Base-by-base conservation (phyloP, 2,797 vertebrate species). In the Calcarius lapponicus region DNA sequence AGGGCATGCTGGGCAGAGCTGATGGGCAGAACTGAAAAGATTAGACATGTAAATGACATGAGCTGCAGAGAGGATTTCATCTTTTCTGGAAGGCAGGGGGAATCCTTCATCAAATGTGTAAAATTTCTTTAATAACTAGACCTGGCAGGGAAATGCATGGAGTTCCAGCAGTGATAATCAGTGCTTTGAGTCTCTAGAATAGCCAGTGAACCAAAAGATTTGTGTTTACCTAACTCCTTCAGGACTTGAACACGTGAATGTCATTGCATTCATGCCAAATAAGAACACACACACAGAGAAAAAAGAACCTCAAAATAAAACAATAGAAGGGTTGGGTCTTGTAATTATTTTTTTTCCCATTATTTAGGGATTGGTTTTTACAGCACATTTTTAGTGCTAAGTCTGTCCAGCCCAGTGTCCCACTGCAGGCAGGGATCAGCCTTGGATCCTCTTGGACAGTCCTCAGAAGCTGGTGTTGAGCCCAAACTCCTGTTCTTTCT, bases 11-110 rank as follows among this genome's bases (percentile, higher is more conserved):
- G 91, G 66, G 72, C 57, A 74, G 74, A 94, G 81, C 45, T 71
- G 93, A 38, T 87, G 81, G 85, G 56, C 28, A 81, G 66, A 92
- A 81, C 28, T 9, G 18, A 73, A 82, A 29, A 91, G 86, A 93
- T 92, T 78, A 90, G 86, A 67, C 76, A 57, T 34, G 80, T 87
- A 89, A 90, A 90, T 7, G 18, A 79, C 64, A 58, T 32, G 64
- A 94, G 53, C 66, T 88, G 71, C 60, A 76, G 89, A 92, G 89
- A 80, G 82, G 67, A 94, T 92, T 95, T 93, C 6, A 69, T 79
- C 28, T 82, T 80, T 92, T 81, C 3, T 36, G 21, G 16, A 7
- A 4, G 47, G n/a, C 0, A 2, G 22, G 17, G 4, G 31, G 15
- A 73, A 73, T 87, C 61, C 67, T 87, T 91, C 60, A 79, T 71